These are phyloP conservation scores for Zoanthus gigantus DNA, from an alignment of 92 coral and sea anemone species.

Conservation along the genomic window DNA sequence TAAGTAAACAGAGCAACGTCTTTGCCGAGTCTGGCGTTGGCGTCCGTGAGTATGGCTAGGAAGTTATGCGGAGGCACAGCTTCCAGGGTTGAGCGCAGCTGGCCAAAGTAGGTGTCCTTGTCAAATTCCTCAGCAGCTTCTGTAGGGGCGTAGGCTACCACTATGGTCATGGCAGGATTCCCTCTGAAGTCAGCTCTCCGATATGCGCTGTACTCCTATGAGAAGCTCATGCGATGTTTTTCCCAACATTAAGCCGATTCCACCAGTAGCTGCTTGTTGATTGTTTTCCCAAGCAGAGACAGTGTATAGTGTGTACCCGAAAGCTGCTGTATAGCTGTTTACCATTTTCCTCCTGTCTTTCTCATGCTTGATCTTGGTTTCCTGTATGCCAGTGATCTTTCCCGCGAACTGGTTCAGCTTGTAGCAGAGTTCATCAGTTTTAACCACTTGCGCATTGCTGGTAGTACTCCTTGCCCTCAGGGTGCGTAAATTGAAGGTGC, in stretches of 20 bases:
- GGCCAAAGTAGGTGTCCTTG: constrained; percentile 38
- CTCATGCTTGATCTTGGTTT: constrained; percentile 29
- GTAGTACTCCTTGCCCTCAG: constrained; percentile 31
- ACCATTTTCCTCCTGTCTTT: constrained; percentile 30
- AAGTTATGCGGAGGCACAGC: constrained; percentile 37
- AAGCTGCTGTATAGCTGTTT: constrained; percentile 28
- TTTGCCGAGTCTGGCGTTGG: constrained; percentile 24
- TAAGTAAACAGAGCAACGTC: constrained; percentile 43
- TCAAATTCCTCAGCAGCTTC: constrained; percentile 37
- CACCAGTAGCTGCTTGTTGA: constrained; percentile 43
- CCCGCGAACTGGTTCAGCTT: constrained; percentile 29
- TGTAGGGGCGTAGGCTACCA: constrained; percentile 39
- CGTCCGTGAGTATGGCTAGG: constrained; percentile 26
- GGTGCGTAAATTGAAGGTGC: constrained; percentile 22
- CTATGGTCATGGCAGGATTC: constrained; percentile 34
- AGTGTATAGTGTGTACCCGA: constrained; percentile 36
- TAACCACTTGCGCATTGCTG: constrained; percentile 15
- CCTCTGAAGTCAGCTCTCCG: constrained; percentile 34
- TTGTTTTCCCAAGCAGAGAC: constrained; percentile 38
- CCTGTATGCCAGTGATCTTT: constrained; percentile 27
- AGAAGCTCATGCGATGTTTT: constrained; percentile 39
- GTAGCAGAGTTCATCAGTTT: constrained; percentile 32
- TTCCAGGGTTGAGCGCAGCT: constrained; percentile 39
- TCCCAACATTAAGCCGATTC: constrained; percentile 43
- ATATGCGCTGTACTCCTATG: constrained; percentile 41